Conservation (phyloP, 2,797 vertebrate species). For the Anniella stebbinsi region DNA sequence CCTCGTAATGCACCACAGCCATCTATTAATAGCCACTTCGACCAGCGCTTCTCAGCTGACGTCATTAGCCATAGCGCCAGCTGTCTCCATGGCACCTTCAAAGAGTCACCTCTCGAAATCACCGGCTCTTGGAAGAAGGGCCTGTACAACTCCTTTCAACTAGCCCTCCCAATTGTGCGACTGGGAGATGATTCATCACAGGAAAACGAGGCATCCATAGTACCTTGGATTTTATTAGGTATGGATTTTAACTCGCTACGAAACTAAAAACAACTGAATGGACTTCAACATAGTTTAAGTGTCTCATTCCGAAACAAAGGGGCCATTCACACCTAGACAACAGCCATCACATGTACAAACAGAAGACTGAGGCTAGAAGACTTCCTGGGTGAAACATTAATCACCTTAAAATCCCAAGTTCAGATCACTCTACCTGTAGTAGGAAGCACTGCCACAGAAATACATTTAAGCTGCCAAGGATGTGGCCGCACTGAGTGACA, state of each 20-base stretch:
- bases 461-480: not conserved
- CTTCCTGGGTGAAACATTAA: not conserved
- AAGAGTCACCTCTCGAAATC: not conserved
- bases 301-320: not conserved
- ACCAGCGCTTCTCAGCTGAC: constrained; percentile 66
- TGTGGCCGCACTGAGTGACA: no score
- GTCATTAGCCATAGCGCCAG: not conserved
- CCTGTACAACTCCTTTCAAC: not conserved
- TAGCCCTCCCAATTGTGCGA: not conserved
- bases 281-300: no score
- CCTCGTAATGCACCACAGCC: constrained; percentile 36
- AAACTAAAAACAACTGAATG: not conserved
- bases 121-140: rapidly evolving
- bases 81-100: no score
- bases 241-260: rapidly evolving
- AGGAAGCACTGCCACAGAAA: not conserved
- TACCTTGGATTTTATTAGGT: not conserved
- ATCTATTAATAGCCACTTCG: constrained; percentile 66
- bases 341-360: not conserved
- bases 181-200: not conserved
- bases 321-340: not conserved
- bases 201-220: not conserved
- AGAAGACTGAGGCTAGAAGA: not conserved
- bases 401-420: not conserved
- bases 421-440: not conserved